Percentiles rank a stretch among this genome's conserved stretches.
These are phyloP conservation scores for Tetrao urogallus DNA, from an alignment of 2,113 vertebrate genomes.

Conservation along the genomic window DNA sequence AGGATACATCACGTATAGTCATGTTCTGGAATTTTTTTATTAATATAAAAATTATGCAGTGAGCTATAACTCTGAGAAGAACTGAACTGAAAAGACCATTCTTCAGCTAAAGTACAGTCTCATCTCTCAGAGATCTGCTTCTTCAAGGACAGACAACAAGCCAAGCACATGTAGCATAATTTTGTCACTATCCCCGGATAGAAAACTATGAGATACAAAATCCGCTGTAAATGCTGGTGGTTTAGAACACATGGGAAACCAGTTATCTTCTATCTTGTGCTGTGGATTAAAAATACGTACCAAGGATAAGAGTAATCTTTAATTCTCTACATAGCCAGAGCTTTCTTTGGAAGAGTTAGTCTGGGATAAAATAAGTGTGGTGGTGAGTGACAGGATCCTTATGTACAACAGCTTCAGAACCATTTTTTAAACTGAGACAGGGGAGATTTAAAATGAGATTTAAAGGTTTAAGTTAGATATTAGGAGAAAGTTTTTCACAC, in stretches of 20 bases:
- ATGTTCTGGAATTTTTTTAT: not conserved
- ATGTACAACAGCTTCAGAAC: not conserved
- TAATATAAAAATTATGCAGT: not conserved
- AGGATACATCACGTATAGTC: not conserved
- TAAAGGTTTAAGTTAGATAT: no score
- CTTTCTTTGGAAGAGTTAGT: not conserved
- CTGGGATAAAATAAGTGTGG: not conserved
- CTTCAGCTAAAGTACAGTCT: not conserved
- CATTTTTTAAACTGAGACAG: not conserved
- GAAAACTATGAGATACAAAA: slow-evolving; percentile 3
- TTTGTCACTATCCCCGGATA: not conserved
- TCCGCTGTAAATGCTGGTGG: not conserved
- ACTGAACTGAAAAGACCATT: not conserved
- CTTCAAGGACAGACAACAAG: not conserved
- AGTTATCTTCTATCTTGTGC: not conserved
- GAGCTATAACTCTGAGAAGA: not conserved
- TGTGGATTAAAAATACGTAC: not conserved
- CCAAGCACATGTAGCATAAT: not conserved
- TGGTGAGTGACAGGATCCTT: not conserved
- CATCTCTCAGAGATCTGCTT: not conserved
- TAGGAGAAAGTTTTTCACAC: no score
- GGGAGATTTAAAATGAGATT: no score
- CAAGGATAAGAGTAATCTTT: not conserved
- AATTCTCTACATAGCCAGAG: not conserved
- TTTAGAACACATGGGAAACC: not conserved